These are phyloP conservation scores for Sipha maydis DNA, from an alignment of 2,888 invertebrate species.

Conservation along the genomic window DNA sequence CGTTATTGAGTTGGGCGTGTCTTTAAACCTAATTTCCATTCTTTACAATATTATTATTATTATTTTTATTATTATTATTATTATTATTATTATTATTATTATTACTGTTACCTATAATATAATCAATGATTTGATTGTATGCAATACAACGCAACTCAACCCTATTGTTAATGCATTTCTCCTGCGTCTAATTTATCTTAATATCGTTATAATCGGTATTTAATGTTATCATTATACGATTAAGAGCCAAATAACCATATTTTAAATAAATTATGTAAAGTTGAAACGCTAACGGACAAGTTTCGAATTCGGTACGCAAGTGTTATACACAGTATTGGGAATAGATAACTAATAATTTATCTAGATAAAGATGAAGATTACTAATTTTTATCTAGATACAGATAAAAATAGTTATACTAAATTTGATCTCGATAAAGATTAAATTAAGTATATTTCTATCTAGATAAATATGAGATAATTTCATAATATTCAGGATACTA, in stretches of 20 bases:
- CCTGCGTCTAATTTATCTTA: neutral
- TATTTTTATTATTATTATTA: conserved; percentile 35
- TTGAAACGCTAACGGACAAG: neutral
- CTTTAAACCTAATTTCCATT: conserved; percentile 45
- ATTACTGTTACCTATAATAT: neutral
- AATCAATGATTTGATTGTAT: conserved; percentile 19
- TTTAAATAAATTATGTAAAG: neutral
- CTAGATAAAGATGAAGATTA: too few relatives aligned
- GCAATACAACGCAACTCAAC: neutral
- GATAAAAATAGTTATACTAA: too few relatives aligned
- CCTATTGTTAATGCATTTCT: neutral
- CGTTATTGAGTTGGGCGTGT: conserved; percentile 47
- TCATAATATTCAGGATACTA: too few relatives aligned
- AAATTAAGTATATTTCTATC: too few relatives aligned
- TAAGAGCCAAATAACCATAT: neutral
- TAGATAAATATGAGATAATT: too few relatives aligned
- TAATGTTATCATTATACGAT: neutral
- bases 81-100: conserved; percentile 39
- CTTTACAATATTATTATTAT: conserved; percentile 27
- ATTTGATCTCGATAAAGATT: too few relatives aligned
- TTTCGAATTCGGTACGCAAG: neutral
- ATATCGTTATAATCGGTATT: neutral
- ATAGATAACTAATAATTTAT: too few relatives aligned
- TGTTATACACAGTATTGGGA: too few relatives aligned
- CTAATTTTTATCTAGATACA: too few relatives aligned